phyloP scores from a whole-genome alignment of 2,888 invertebrate species.

The Amorpha juglandis region DNA sequence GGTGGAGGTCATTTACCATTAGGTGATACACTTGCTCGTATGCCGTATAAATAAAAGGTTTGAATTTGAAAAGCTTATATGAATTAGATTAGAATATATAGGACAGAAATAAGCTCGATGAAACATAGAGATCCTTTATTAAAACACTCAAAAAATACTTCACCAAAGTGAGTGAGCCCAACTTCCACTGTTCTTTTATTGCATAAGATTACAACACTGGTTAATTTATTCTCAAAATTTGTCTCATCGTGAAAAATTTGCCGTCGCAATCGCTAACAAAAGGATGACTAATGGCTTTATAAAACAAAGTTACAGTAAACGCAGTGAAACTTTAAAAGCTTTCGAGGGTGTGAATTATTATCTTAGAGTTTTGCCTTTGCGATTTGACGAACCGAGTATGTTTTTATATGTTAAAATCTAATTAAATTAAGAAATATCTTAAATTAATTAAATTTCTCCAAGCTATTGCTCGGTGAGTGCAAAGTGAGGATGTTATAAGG shows the following conservation, averaged over 20 bases:
- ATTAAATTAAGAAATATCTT: not conserved
- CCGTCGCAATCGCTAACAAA: constrained; percentile 78
- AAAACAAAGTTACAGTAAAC: constrained; percentile 78
- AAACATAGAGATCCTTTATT: constrained; percentile 29
- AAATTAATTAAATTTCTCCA: not conserved
- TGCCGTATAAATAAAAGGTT: too few relatives aligned
- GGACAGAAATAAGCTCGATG: too few relatives aligned
- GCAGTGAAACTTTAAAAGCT: constrained; percentile 70
- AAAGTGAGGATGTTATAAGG: not conserved
- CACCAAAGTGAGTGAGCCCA: constrained; percentile 44
- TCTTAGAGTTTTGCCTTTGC: constrained; percentile 59
- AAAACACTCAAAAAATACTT: constrained; percentile 34
- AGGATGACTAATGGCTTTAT: constrained; percentile 80
- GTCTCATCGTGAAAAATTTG: constrained; percentile 82
- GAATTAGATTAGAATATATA: too few relatives aligned
- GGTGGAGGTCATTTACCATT: too few relatives aligned
- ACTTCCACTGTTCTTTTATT: constrained; percentile 58
- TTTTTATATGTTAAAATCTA: not conserved
- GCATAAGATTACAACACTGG: constrained; percentile 76
- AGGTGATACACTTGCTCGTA: too few relatives aligned
- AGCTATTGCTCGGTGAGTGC: not conserved
- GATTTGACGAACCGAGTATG: constrained; percentile 44
- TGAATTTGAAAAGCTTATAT: too few relatives aligned
- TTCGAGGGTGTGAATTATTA: constrained; percentile 79
- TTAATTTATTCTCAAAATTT: constrained; percentile 83